Base-by-base conservation (phyloP, 2,888 invertebrate species). In the Drosophila villosipedis region DNA sequence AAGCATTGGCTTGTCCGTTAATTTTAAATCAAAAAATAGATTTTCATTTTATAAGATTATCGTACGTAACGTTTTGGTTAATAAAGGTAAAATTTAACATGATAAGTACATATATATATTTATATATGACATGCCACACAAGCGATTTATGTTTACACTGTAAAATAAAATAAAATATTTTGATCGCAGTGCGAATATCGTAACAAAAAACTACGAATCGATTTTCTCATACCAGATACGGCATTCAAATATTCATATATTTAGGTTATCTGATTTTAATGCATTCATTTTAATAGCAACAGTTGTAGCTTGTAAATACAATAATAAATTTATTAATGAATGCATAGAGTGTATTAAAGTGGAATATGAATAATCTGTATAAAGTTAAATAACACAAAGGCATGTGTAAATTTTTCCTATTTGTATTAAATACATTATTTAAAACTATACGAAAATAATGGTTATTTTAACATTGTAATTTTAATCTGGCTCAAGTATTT, bases 341-440 rank as follows among this genome's bases (percentile, higher is more conserved):
- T 37, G 54, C 53, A 58, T 68, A 54, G 50, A 72, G 19, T 76
- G 63, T 68, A 72, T 54, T 54, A 57, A 68, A 57, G 54, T 50
- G 60, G 25, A 68, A 58, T 73, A 59, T 62, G 64, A 73, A 77
- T 77, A 64, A 66, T 63, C 16, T 77, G 69, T 73, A 72, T 73
- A 73, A 66, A 72, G 41, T 41, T 73, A 37, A 53, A 64, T 65
- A 63, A 19, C 47, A 68, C 28, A 28, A 65, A 50, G 31, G 53
- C 37, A 47, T 37, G 50, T 64, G 60, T 53, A 35, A 14, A 57
- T 61, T 55, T 60, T 62, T 76, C 43, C 39, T 31, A 54, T 52
- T 55, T 57, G 37, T 35, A 69, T 74, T 62, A 58, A 62, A 66
- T 59, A 62, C 53, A 49, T 47, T 28, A 31, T 30, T 57, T 28